Evolutionary conservation across 2,888 invertebrate species (phyloP).

Genomic region (Chrysotoxum bicinctum): DNA sequence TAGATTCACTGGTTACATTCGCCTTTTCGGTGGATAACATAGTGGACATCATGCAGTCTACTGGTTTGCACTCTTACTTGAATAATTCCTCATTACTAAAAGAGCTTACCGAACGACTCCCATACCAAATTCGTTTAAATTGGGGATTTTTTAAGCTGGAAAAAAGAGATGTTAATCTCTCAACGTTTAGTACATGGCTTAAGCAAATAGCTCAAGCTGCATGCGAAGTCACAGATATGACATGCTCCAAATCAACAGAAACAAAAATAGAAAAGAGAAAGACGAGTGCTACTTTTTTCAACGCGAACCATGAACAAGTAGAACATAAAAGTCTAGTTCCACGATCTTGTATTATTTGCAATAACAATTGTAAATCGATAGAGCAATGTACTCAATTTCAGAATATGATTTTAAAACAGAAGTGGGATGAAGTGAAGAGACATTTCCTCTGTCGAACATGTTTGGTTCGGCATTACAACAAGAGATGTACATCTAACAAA

Average conservation of each 20-base stretch:
- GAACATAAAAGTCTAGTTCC: neutral
- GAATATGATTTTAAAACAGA: neutral
- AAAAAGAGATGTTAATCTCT: neutral
- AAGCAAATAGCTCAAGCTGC: neutral
- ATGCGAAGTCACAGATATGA: neutral
- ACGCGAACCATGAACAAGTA: neutral
- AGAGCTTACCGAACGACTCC: no score
- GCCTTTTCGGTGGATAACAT: slow-evolving; percentile 4
- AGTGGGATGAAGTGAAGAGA: neutral
- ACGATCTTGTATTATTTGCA: neutral
- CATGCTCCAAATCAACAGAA: neutral
- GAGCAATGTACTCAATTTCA: no score
- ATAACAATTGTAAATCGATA: neutral
- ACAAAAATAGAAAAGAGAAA: neutral
- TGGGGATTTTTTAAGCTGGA: neutral
- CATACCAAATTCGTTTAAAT: no score
- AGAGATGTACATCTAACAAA: neutral
- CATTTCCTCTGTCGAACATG: neutral
- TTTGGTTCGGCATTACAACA: neutral
- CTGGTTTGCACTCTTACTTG: neutral
- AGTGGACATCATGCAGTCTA: slow-evolving; percentile 1
- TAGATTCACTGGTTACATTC: neutral
- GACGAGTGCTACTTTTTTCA: neutral
- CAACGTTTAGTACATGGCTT: neutral
- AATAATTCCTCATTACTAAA: neutral